Base-by-base conservation (phyloP, 2,797 vertebrate genomes). In the Balearica regulorum region DNA sequence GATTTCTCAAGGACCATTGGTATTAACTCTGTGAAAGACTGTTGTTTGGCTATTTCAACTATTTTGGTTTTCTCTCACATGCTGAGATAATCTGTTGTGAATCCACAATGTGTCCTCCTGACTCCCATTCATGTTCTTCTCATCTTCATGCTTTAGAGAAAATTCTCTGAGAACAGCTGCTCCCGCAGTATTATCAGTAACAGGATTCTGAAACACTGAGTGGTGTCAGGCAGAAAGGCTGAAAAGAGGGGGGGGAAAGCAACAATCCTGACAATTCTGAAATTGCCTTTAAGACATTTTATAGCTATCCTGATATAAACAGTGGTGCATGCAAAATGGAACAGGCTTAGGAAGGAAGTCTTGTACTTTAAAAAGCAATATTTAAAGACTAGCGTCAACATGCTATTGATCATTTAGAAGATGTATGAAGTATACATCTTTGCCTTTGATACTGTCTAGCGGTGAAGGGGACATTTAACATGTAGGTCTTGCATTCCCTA, bases 161-260 rank as follows among this genome's bases (percentile, higher is more conserved):
- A 84, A 84, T 57, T 71, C 15, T 69, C 16, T 61, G 6, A 61
- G 60, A 72, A 65, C 66, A 92, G 33, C 71, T 84, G 46, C 12
- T 91, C 37, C 62, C 39, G 49, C 21, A n/a, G 18, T 48, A 66
- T 55, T 85, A 70, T 39, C 46, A 83, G 20, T 64, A 75, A 78
- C 16, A 89, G 16, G 31, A 87, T 72, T 85, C 65, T 83, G 69
- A 78, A 88, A 83, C 2, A 33, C 15, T 46, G 39, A 64, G 7
- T 54, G 8, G 33, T 70, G 44, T 81, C 64, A 89, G 37, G 31
- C 14, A 90, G 39, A 83, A 93, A 88, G 17, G 16, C 43, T 71
- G 66, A 60, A 83, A 78, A 33, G 8, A 22, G 5, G 1, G 5
- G 1, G 3, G 3, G 2, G 2, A 16, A n/a, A n/a, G 0, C 17